Conservation (phyloP, 2,113 vertebrate genomes). For the Murina feae region DNA sequence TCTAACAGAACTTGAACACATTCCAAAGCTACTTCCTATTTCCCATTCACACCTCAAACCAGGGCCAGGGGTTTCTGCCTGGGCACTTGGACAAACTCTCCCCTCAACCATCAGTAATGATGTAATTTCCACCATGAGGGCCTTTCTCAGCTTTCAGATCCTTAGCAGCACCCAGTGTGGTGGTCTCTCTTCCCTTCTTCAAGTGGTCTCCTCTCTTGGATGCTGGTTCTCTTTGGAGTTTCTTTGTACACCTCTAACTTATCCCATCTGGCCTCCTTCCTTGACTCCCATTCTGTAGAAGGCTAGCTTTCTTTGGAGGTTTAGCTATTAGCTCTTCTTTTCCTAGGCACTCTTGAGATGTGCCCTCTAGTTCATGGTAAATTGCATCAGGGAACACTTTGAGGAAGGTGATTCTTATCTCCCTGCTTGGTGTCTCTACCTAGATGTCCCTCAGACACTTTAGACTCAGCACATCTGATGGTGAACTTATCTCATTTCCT, state of each 20-base stretch:
- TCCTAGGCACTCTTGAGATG: not conserved
- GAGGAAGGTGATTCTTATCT: too few species aligned
- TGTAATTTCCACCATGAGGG: accelerated
- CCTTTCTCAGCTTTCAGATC: not conserved
- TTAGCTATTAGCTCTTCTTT: not conserved
- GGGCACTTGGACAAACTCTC: not conserved
- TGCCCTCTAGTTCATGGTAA: not conserved
- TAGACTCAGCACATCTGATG: not conserved
- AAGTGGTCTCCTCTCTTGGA: not conserved
- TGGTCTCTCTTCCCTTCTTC: not conserved
- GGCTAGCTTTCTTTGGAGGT: not conserved
- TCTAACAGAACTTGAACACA: not conserved
- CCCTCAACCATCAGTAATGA: not conserved
- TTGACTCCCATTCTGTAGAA: not conserved
- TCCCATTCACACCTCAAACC: not conserved
- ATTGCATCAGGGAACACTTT: not conserved
- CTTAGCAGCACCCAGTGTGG: not conserved
- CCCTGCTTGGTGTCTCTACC: not conserved
- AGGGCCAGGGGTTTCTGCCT: not conserved
- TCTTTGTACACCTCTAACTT: not conserved
- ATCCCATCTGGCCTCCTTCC: not conserved
- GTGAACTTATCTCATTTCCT: not conserved
- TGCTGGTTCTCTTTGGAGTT: not conserved
- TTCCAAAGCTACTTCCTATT: not conserved
- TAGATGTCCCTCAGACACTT: not conserved